phyloP scores from a whole-genome alignment of 2,888 invertebrate genomes.

The Pseudococcus longispinus region DNA sequence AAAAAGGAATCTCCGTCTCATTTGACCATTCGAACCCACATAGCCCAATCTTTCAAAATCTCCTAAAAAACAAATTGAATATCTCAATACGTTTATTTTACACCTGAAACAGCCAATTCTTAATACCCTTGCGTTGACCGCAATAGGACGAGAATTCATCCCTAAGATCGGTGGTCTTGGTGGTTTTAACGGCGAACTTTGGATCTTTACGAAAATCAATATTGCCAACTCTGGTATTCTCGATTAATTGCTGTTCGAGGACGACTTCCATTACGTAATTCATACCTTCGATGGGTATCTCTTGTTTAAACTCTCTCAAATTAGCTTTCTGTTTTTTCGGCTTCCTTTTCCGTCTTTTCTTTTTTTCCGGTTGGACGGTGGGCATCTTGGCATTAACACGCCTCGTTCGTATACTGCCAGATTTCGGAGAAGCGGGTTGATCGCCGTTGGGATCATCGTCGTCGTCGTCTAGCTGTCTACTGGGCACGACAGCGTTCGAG shows the following conservation, averaged over 20 bases:
- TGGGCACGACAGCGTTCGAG: neutral
- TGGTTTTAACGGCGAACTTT: neutral
- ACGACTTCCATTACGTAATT: conserved; percentile 37
- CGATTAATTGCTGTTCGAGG: conserved; percentile 6
- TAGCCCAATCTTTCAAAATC: too few species aligned
- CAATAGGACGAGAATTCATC: conserved; percentile 49
- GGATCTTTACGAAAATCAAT: conserved; percentile 44
- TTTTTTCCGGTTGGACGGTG: neutral
- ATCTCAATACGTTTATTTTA: neutral
- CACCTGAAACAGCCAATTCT: conserved; percentile 48
- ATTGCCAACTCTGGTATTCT: conserved; percentile 26
- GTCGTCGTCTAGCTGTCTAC: neutral
- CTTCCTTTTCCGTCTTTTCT: neutral
- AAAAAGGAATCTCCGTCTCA: too few species aligned
- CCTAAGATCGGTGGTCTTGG: conserved; percentile 22
- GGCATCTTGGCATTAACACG: neutral
- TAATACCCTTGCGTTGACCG: conserved; percentile 5
- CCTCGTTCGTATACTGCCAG: neutral
- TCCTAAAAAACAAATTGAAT: too few species aligned
- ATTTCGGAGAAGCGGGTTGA: neutral
- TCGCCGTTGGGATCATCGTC: neutral
- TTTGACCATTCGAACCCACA: too few species aligned
- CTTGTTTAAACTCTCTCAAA: conserved; percentile 40
- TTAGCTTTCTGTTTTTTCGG: conserved; percentile 27
- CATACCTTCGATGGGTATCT: conserved; percentile 29